Evolutionary conservation across 2,113 vertebrate genomes (phyloP), one percentile per base, ranked within the genome.

Genomic region (Platysteira castanea): DNA sequence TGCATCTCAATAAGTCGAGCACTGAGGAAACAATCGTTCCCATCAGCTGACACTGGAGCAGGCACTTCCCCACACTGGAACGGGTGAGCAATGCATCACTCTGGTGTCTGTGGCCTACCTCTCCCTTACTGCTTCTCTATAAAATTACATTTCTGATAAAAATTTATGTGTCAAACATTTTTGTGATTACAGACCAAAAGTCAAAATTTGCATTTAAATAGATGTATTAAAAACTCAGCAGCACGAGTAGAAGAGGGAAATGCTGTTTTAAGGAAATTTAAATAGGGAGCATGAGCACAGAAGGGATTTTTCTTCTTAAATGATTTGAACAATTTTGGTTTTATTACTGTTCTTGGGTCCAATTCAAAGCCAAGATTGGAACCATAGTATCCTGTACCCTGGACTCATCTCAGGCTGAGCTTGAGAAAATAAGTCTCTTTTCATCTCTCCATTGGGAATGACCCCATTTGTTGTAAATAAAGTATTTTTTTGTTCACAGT

Each of bases 121-220:
- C 79, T 87, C 91, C 84, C 73, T 96, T 95, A 89, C 96, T 22
- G 35, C 92, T 89, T 92, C 90, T 87, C 93, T 54, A 95, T 84
- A 96, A 97, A 98, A 98, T 97, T 94, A 97, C 92, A 94, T 94
- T 97, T 88, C 97, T 98, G 97, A 97, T 98, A 98, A 98, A 98
- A 98, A 97, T 81, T 96, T 98, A 97, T 97, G 97, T 97, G 96
- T 96, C 97, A 97, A 98, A 98, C 95, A 96, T 98, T 97, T 97
- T 95, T 96, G 97, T 91, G 97, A 98, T 97, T 98, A 98, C 94
- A 97, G 95, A 97, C 95, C 97, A 96, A 98, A 98, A 98, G 98
- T 98, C 98, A 98, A 97, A 98, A 98, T 98, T 98, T 98, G 97
- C 98, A 98, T 98, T 98, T 98, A 98, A 98, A 98, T 98, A 97